phyloP scores from a whole-genome alignment of 2,797 vertebrate genomes.

The Centroberyx gerrardi region DNA sequence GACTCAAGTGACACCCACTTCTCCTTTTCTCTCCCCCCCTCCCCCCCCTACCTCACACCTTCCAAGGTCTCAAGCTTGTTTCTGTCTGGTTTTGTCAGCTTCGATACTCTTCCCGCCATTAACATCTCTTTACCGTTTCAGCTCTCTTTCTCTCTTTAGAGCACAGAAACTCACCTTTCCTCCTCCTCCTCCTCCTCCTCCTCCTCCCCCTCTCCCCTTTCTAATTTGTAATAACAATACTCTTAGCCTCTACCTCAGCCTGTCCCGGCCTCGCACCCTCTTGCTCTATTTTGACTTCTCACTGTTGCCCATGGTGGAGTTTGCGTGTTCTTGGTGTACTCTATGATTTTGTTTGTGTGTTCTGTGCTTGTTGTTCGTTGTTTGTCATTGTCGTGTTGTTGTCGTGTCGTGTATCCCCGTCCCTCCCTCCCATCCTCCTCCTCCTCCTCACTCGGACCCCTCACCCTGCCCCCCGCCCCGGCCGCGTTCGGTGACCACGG shows the following conservation, averaged over 20 bases:
- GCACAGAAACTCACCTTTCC: constrained; percentile 68
- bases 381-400: constrained; percentile 81
- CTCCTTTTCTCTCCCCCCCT: constrained; percentile 42
- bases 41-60: constrained; percentile 22
- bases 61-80: constrained; percentile 63
- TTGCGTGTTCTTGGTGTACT: constrained; percentile 76
- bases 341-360: constrained; percentile 79
- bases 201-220: constrained; percentile 72
- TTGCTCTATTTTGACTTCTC: constrained; percentile 61
- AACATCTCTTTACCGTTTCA: constrained; percentile 85
- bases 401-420: constrained; percentile 71
- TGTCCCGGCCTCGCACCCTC: constrained; percentile 63
- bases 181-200: constrained; percentile 18
- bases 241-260: constrained; percentile 70
- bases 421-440: constrained; percentile 26
- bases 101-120: constrained; percentile 65
- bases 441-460: constrained; percentile 48
- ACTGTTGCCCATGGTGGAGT: constrained; percentile 74
- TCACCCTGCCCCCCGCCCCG: constrained; percentile 25
- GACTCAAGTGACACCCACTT: constrained; percentile 72
- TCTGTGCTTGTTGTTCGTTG: constrained; percentile 69
- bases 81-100: constrained; percentile 45
- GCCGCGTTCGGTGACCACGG: constrained; percentile 55
- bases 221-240: not conserved
- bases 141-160: constrained; percentile 74